phyloP scores from a whole-genome alignment of 2,888 invertebrate genomes.

The Cheilosia impressa region DNA sequence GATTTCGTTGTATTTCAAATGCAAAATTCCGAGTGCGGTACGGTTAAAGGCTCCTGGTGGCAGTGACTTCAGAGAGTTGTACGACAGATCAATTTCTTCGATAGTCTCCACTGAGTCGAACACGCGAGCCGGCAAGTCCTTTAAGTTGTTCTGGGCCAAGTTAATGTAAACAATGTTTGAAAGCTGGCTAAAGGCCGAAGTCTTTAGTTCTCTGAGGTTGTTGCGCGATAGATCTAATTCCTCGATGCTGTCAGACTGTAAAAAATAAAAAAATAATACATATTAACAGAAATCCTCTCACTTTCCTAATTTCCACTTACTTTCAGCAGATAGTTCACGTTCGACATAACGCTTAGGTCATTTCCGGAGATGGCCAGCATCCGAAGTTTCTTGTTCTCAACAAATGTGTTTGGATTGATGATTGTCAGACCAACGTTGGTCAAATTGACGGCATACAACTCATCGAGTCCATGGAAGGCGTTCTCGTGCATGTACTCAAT shows the following conservation, averaged over 20 bases:
- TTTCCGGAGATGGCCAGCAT: conserved; percentile 88
- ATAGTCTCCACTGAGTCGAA: conserved; percentile 87
- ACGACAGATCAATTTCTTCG: conserved; percentile 89
- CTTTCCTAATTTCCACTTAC: conserved; percentile 70
- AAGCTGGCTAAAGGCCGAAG: conserved; percentile 87
- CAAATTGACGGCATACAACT: conserved; percentile 88
- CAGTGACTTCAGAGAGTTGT: conserved; percentile 87
- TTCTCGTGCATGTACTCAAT: conserved; percentile 87
- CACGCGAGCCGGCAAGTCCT: conserved; percentile 83
- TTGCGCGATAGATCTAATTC: conserved; percentile 90
- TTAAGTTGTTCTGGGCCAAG: conserved; percentile 88
- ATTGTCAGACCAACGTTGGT: conserved; percentile 88
- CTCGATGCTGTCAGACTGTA: conserved; percentile 86
- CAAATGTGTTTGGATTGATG: conserved; percentile 89
- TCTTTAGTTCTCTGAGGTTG: conserved; percentile 87
- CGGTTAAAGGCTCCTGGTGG: conserved; percentile 87
- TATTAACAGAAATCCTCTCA: not conserved
- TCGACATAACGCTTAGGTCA: conserved; percentile 84
- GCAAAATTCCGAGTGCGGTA: conserved; percentile 88
- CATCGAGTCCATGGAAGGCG: conserved; percentile 88
- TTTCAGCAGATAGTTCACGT: conserved; percentile 80
- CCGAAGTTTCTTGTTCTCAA: conserved; percentile 87
- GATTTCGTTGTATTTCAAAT: conserved; percentile 89
- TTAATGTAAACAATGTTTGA: conserved; percentile 88
- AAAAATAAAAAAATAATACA: conserved; percentile 11